Conservation (phyloP, 2,888 invertebrate species). For the Terebella lapidaria region DNA sequence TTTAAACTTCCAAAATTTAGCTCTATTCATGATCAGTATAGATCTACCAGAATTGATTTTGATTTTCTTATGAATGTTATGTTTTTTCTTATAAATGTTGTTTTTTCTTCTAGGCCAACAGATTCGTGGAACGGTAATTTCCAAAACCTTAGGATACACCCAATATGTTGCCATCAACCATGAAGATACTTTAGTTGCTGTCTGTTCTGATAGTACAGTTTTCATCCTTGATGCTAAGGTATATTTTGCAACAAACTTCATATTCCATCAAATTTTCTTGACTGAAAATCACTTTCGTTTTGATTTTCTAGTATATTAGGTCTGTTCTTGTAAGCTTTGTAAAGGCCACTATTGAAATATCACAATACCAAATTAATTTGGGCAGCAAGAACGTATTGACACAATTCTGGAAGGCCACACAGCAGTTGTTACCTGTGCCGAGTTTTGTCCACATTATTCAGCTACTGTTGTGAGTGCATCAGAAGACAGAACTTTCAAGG, state of each 20-base stretch:
- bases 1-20: too few species aligned
- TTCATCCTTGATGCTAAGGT: conserved; percentile 32
- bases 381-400: conserved; percentile 12
- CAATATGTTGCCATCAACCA: conserved; percentile 34
- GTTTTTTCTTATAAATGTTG: too few species aligned
- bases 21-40: too few species aligned
- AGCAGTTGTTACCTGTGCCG: conserved; percentile 36
- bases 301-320: too few species aligned
- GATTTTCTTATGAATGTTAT: too few species aligned
- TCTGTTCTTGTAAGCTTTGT: too few species aligned
- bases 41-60: too few species aligned
- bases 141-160: conserved; percentile 33
- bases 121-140: conserved; percentile 33
- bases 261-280: too few species aligned
- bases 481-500: conserved; percentile 48
- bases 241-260: background rate
- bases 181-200: conserved; percentile 37
- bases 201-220: conserved; percentile 37
- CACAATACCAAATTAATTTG: too few species aligned
- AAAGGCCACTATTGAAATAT: too few species aligned
- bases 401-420: conserved; percentile 40
- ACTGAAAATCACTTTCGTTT: too few species aligned
- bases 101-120: conserved; percentile 27
- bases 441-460: conserved; percentile 45
- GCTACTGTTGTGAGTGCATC: conserved; percentile 43